Conservation (phyloP, 2,888 invertebrate species). For the Synanthedon vespiformis region DNA sequence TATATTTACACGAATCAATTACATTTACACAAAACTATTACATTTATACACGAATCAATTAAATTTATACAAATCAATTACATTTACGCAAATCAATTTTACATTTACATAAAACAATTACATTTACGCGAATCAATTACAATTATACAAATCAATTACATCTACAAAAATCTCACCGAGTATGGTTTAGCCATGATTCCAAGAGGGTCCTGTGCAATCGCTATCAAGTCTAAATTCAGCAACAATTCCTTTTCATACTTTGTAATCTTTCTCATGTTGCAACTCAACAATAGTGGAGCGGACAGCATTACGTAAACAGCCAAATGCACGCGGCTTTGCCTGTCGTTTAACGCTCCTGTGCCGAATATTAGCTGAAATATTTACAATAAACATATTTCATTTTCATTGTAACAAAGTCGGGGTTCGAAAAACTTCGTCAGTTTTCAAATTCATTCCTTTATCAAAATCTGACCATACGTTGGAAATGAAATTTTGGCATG, state of each 20-base stretch:
- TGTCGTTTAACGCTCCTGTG: constrained; percentile 57
- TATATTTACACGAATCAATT: too few relatives aligned
- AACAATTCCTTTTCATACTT: constrained; percentile 65
- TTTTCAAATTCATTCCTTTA: too few relatives aligned
- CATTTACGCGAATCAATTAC: background rate
- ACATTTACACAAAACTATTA: too few relatives aligned
- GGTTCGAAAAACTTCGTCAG: too few relatives aligned
- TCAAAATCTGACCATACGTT: too few relatives aligned
- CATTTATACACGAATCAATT: too few relatives aligned
- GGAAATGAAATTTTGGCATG: too few relatives aligned
- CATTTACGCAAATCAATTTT: too few relatives aligned
- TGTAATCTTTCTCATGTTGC: constrained; percentile 59
- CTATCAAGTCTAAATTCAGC: constrained; percentile 70
- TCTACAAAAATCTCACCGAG: constrained; percentile 18
- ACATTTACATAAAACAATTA: too few relatives aligned
- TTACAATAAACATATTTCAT: background rate
- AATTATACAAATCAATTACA: background rate
- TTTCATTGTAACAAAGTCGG: too few relatives aligned
- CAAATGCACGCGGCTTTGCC: constrained; percentile 73
- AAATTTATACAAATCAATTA: too few relatives aligned
- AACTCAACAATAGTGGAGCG: constrained; percentile 76
- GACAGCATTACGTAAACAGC: constrained; percentile 75
- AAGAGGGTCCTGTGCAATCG: constrained; percentile 73
- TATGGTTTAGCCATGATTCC: constrained; percentile 71
- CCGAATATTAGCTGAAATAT: constrained; percentile 64